A percentile compares a stretch with the other conserved stretches of the same genome.
Conservation (phyloP, 1,140 invertebrate genomes). For the Ridgeia piscesae region DNA sequence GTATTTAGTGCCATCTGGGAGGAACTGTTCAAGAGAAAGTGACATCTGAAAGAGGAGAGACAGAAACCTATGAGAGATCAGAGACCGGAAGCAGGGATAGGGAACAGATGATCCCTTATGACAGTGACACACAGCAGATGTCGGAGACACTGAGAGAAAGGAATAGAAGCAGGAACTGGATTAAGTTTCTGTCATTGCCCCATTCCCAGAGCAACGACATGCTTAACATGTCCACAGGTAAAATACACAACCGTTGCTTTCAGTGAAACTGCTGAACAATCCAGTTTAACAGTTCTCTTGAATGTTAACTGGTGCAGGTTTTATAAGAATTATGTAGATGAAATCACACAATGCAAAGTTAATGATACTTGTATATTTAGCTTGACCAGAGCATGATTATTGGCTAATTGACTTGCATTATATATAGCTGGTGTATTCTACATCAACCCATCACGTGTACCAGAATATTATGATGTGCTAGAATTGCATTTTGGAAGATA, state of each 20-base stretch:
- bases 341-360: background rate
- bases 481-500: too few relatives aligned
- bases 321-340: background rate
- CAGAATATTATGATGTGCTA: too few relatives aligned
- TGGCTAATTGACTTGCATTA: too few relatives aligned
- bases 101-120: background rate
- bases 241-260: background rate
- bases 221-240: too few relatives aligned
- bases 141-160: background rate
- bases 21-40: background rate
- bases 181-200: too few relatives aligned
- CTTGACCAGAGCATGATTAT: too few relatives aligned
- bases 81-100: background rate
- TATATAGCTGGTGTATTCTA: too few relatives aligned
- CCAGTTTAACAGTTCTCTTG: background rate
- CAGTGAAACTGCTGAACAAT: background rate
- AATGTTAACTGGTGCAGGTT: background rate
- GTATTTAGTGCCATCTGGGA: background rate
- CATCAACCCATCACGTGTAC: too few relatives aligned
- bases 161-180: too few relatives aligned
- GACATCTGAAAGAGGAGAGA: too few relatives aligned
- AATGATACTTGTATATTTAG: too few relatives aligned
- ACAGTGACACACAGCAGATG: background rate
- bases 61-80: background rate
- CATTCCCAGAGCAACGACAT: too few relatives aligned